Evolutionary conservation across 2,888 invertebrate species (phyloP).

Genomic region (Andrena flavipes): DNA sequence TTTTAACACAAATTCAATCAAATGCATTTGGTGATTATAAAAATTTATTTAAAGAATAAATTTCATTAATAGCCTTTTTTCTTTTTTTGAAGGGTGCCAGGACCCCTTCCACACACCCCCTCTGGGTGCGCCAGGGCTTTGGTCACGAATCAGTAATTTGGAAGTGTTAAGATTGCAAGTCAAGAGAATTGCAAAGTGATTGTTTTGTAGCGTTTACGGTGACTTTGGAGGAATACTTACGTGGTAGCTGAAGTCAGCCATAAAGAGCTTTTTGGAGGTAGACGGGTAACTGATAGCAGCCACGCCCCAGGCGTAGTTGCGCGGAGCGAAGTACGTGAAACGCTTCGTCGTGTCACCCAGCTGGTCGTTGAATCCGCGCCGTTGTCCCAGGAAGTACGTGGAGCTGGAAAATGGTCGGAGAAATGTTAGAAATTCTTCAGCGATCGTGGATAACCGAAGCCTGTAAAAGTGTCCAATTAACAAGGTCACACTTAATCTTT

Average conservation of each 20-base stretch:
- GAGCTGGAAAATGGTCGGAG: conserved; percentile 86
- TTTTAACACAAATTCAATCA: no score
- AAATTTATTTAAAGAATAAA: no score
- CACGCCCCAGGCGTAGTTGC: conserved; percentile 95
- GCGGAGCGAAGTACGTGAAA: conserved; percentile 96
- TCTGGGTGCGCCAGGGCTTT: no score
- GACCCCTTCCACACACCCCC: no score
- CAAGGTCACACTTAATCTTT: not conserved
- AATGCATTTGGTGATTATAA: no score
- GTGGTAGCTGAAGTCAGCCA: conserved; percentile 90
- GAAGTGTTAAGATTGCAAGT: no score
- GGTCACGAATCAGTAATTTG: no score
- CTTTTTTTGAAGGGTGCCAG: no score
- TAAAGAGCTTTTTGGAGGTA: conserved; percentile 93
- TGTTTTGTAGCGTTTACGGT: no score
- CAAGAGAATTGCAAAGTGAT: no score
- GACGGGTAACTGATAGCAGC: conserved; percentile 91
- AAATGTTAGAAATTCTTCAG: not conserved
- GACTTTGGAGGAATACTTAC: conserved; percentile 47
- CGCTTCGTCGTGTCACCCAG: conserved; percentile 91
- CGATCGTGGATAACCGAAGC: not conserved
- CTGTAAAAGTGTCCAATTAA: not conserved
- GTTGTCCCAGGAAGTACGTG: conserved; percentile 91
- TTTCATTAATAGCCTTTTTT: no score
- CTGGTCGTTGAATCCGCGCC: conserved; percentile 91